Evolutionary conservation across 1,140 invertebrate species (phyloP).

Genomic region (Acyrthosiphon pisum): DNA sequence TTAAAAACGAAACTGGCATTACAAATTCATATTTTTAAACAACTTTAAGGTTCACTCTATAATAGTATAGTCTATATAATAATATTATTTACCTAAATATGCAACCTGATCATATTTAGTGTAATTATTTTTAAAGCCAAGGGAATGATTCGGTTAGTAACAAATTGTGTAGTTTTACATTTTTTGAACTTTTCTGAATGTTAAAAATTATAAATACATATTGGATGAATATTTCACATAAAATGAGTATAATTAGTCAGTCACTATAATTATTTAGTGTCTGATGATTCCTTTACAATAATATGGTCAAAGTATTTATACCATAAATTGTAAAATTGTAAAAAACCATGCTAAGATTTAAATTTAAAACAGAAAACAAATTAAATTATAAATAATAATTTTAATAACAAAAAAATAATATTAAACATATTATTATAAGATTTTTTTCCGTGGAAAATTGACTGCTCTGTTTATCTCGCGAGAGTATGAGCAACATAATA

Average conservation of each 20-base stretch:
- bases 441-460: neutral
- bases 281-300: constrained; percentile 18
- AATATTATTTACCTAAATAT: neutral
- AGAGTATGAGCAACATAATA: neutral
- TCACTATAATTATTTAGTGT: neutral
- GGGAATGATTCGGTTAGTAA: neutral
- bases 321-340: neutral
- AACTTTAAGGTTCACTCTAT: neutral
- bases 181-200: neutral
- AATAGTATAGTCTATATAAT: neutral
- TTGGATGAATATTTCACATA: neutral
- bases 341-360: constrained; percentile 8
- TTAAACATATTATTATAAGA: constrained; percentile 4
- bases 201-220: neutral
- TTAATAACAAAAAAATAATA: neutral
- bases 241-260: constrained; percentile 13
- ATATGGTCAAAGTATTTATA: neutral
- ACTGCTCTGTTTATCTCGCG: neutral
- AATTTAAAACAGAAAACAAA: constrained; percentile 12
- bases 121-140: neutral
- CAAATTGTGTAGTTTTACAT: neutral
- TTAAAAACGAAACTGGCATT: neutral
- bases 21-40: neutral
- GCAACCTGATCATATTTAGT: neutral
- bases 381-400: neutral